Evolutionary conservation across 2,113 vertebrate species (phyloP).

Genomic region (Nyctereutes procyonoides): DNA sequence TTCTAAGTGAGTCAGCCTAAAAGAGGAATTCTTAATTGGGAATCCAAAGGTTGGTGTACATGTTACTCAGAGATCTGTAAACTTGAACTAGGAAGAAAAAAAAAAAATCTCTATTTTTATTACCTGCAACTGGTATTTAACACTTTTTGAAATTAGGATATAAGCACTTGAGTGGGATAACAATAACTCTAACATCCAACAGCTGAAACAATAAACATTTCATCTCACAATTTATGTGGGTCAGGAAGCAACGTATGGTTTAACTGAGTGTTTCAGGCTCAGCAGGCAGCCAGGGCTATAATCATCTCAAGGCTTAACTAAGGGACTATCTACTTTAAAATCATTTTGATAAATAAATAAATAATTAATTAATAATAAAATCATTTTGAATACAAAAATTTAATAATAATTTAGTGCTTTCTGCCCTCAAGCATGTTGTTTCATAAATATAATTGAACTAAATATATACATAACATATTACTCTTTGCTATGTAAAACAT

Average conservation of each 20-base stretch:
- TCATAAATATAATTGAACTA: not conserved
- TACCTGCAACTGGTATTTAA: not conserved
- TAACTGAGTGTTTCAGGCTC: not conserved
- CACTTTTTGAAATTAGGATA: not conserved
- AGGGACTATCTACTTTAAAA: not conserved
- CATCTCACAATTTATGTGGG: not conserved
- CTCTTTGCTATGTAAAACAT: not conserved
- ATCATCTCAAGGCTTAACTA: not conserved
- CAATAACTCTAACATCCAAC: not conserved
- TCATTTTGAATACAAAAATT: not conserved
- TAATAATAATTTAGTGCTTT: not conserved
- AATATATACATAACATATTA: not conserved
- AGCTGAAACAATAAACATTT: not conserved
- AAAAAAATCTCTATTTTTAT: not conserved
- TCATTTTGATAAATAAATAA: not conserved
- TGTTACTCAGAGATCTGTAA: not conserved
- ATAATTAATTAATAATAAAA: not conserved
- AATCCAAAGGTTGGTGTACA: not conserved
- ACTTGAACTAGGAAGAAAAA: not conserved
- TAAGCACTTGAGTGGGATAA: not conserved
- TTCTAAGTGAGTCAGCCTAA: not conserved
- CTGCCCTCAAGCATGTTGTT: not conserved
- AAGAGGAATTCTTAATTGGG: not conserved
- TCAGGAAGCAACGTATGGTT: not conserved
- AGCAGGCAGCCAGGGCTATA: not conserved